Percentiles rank a stretch among this genome's conserved stretches.
phyloP scores from a whole-genome alignment of 2,113 vertebrate genomes.

The Oreochromis tanganicae region DNA sequence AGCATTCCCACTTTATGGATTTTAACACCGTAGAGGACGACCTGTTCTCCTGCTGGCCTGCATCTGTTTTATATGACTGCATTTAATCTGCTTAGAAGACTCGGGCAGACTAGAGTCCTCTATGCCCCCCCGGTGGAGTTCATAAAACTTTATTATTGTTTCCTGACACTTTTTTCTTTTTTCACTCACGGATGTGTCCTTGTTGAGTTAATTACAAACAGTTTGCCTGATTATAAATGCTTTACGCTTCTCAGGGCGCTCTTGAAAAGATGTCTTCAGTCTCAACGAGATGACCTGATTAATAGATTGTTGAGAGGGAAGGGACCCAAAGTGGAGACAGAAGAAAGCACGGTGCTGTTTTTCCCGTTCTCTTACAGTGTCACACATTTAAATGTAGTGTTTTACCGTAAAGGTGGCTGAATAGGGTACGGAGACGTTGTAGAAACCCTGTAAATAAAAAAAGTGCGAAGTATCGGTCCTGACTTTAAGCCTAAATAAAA shows the following conservation, averaged over 20 bases:
- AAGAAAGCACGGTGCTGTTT: background rate
- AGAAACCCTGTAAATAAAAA: background rate
- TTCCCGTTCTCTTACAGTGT: rapidly evolving
- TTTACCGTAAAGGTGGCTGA: background rate
- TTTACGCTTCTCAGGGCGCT: background rate
- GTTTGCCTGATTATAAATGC: background rate
- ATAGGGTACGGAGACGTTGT: rapidly evolving
- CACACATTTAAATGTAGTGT: background rate
- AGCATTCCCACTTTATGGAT: background rate
- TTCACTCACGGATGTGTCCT: background rate
- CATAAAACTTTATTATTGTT: background rate
- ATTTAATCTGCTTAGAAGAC: background rate
- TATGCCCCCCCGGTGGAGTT: background rate
- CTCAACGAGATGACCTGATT: background rate
- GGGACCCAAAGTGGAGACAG: background rate
- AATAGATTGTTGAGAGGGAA: background rate
- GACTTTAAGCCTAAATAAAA: background rate
- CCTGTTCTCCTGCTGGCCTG: background rate
- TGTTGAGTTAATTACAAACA: background rate
- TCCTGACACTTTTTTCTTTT: background rate
- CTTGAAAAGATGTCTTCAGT: background rate
- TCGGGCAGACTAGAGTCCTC: rapidly evolving
- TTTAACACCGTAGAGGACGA: rapidly evolving
- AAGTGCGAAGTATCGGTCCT: rapidly evolving
- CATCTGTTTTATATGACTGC: background rate